phyloP scores from a whole-genome alignment of 1,140 invertebrate genomes.

The Hermatobates lingyangjiaoensis region DNA sequence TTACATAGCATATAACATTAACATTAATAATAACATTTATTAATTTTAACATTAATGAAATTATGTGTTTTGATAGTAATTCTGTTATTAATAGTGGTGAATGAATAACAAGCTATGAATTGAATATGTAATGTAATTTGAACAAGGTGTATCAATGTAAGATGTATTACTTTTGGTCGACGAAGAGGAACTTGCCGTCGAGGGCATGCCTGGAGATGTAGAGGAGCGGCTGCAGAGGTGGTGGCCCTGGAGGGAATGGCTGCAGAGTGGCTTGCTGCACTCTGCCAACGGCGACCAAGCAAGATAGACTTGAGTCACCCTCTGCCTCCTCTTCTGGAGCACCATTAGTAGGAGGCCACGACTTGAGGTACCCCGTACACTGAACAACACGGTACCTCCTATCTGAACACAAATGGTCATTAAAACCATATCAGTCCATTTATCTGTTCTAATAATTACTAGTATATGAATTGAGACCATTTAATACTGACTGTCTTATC shows the following conservation, averaged over 20 bases:
- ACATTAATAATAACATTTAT: too few species aligned
- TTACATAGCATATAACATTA: too few species aligned
- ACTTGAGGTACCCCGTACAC: slow-evolving; percentile 81
- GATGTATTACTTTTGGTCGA: slow-evolving; percentile 54
- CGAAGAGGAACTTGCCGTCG: slow-evolving; percentile 40
- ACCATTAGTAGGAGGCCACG: slow-evolving; percentile 64
- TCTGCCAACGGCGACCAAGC: slow-evolving; percentile 64
- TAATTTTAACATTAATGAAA: too few species aligned
- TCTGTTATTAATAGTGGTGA: too few species aligned
- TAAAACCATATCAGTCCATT: neutral
- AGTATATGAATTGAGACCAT: too few species aligned
- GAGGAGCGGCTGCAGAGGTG: slow-evolving; percentile 18
- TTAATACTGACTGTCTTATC: too few species aligned
- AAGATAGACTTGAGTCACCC: slow-evolving; percentile 54
- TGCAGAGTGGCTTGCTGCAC: too few species aligned
- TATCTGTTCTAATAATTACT: too few species aligned
- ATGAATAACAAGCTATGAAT: too few species aligned
- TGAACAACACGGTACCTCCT: slow-evolving; percentile 64
- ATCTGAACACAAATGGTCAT: slow-evolving; percentile 29
- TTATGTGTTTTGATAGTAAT: too few species aligned
- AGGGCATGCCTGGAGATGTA: slow-evolving; percentile 41
- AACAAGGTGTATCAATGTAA: too few species aligned
- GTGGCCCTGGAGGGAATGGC: slow-evolving; percentile 14
- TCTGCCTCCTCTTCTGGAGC: slow-evolving; percentile 34
- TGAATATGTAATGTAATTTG: too few species aligned